Evolutionary conservation across 2,113 vertebrate species (phyloP), one percentile per base, ranked within the genome.

Genomic region (Zingel zingel): DNA sequence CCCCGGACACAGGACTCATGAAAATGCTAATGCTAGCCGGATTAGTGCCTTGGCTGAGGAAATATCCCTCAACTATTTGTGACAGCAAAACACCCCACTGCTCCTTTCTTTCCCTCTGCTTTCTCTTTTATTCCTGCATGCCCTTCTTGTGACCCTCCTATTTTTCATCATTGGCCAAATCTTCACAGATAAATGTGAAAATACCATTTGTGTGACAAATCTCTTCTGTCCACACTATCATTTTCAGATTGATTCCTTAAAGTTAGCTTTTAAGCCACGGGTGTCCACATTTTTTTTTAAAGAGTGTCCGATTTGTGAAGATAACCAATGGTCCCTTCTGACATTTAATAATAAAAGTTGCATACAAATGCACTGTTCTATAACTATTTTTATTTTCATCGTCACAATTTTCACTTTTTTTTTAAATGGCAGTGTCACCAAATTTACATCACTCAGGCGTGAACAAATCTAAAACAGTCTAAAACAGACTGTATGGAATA

Each of bases 11-110:
- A 90, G 81, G 84, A 89, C 91, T 93, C 92, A 95, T 95, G 94
- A 96, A 95, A 95, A 95, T 95, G 94, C 91, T 94, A 95, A 96
- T 94, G 91, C 83, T 91, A 89, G 90, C 83, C 75, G 86, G 94
- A 95, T 95, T 93, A 93, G 78, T 67, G 77, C 79, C 63, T 79
- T 83, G 82, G 89, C 87, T 86, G 66, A 82, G 82, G 88, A 91
- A 89, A 91, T 87, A 91, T 86, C 82, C 88, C 71, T 81, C 51
- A 69, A 91, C 89, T 89, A 84, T 75, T 85, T 77, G 87, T 85
- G 82, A 93, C 88, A 85, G 85, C 72, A 88, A 86, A 93, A 87
- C 69, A 85, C 70, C 73, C 79, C 86, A 85, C 83, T 84, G 79
- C 85, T 86, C 73, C 71, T 82, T 87, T 89, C 80, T 81, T 82